Evolutionary conservation across 2,888 invertebrate genomes (phyloP).

Genomic region (Choreutis nemorana): DNA sequence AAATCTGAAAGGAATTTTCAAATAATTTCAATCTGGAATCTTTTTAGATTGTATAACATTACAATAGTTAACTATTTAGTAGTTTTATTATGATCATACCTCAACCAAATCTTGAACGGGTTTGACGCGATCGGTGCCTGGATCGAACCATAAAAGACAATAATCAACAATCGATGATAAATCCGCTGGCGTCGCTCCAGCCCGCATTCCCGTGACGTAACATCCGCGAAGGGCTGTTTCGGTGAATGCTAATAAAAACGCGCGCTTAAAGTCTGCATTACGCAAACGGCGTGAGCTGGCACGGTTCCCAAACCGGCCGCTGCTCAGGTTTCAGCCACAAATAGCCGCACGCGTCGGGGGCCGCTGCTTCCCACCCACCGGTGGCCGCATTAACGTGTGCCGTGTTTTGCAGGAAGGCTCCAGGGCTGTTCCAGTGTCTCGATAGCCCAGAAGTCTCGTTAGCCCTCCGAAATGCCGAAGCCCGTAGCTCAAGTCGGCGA

Average conservation of each 20-base stretch:
- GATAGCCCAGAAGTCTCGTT: conserved; percentile 71
- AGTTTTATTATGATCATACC: too few relatives aligned
- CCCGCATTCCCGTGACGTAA: conserved; percentile 57
- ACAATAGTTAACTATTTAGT: too few relatives aligned
- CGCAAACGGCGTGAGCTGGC: conserved; percentile 57
- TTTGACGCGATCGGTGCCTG: too few relatives aligned
- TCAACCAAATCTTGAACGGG: too few relatives aligned
- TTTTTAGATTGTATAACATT: too few relatives aligned
- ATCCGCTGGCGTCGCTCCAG: conserved; percentile 55
- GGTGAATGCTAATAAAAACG: conserved; percentile 53
- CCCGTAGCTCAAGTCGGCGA: conserved; percentile 75
- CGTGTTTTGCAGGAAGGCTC: conserved; percentile 72
- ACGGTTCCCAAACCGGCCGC: conserved; percentile 51
- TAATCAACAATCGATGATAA: conserved; percentile 52
- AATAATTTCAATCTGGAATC: too few relatives aligned
- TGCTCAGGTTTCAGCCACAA: conserved; percentile 62
- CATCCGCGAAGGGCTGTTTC: conserved; percentile 50
- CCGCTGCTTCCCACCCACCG: conserved; percentile 18
- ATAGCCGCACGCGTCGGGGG: conserved; percentile 48
- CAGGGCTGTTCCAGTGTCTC: conserved; percentile 80
- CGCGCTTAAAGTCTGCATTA: conserved; percentile 45
- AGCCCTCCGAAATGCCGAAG: conserved; percentile 84
- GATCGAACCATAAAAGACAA: conserved; percentile 62
- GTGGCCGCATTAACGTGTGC: conserved; percentile 31
- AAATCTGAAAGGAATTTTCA: too few relatives aligned